phyloP scores from a whole-genome alignment of 2,888 invertebrate species.

The Pristionchus mayeri region DNA sequence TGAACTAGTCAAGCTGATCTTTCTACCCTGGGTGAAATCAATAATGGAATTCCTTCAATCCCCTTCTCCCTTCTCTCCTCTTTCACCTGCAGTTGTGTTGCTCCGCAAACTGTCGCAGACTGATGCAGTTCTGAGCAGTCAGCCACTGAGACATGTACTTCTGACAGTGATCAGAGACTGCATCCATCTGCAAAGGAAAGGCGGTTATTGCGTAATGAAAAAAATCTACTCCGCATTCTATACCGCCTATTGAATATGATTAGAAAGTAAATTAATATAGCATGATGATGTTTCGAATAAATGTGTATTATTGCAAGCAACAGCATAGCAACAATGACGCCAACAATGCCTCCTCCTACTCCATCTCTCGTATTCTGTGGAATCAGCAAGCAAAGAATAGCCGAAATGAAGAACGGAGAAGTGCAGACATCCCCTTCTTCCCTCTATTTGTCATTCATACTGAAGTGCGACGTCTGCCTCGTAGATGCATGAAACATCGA shows the following conservation, averaged over 20 bases:
- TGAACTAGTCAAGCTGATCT: too few relatives aligned
- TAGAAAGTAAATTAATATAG: too few relatives aligned
- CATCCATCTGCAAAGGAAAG: slow-evolving; percentile 78
- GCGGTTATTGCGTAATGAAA: too few relatives aligned
- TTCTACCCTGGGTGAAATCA: background rate
- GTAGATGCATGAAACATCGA: background rate
- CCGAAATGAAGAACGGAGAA: too few relatives aligned
- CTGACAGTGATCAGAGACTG: slow-evolving; percentile 78
- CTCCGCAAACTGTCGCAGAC: slow-evolving; percentile 78
- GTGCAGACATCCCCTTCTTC: background rate
- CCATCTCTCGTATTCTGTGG: background rate
- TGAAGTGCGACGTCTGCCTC: background rate
- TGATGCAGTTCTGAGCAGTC: slow-evolving; percentile 77
- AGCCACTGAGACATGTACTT: slow-evolving; percentile 78
- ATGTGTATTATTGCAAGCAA: too few relatives aligned
- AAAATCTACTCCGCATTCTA: too few relatives aligned
- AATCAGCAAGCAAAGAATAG: background rate
- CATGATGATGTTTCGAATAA: too few relatives aligned
- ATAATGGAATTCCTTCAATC: too few relatives aligned
- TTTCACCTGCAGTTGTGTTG: slow-evolving; percentile 75
- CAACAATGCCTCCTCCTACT: background rate
- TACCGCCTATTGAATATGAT: too few relatives aligned
- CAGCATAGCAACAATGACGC: background rate
- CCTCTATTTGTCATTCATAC: slow-evolving; percentile 1
- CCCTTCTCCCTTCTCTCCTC: background rate